Evolutionary conservation across 2,797 vertebrate genomes (phyloP).

Genomic region (Spheniscus humboldti): DNA sequence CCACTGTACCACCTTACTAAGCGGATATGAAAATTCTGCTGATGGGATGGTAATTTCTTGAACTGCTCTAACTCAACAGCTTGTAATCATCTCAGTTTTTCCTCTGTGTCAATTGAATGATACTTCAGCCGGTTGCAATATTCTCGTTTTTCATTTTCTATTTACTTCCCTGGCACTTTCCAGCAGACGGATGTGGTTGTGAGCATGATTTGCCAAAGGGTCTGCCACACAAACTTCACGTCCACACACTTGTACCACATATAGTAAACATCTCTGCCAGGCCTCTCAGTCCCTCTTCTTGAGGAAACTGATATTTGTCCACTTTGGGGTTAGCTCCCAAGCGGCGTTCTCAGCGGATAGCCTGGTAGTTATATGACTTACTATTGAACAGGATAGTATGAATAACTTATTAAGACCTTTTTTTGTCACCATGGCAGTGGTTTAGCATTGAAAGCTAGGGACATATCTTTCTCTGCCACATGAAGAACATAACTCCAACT

Average conservation of each 20-base stretch:
- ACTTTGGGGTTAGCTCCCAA: background rate
- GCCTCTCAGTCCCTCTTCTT: background rate
- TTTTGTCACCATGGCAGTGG: background rate
- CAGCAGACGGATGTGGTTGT: background rate
- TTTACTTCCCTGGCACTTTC: background rate
- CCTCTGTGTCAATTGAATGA: background rate
- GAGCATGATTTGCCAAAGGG: background rate
- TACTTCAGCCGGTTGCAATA: background rate
- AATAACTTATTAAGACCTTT: background rate
- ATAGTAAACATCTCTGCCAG: background rate
- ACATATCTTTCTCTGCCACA: background rate
- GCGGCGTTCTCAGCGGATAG: background rate
- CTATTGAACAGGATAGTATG: background rate
- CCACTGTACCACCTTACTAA: rapidly evolving
- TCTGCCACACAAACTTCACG: background rate
- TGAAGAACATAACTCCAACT: background rate
- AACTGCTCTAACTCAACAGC: background rate
- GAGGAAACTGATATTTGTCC: background rate
- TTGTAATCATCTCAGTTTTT: background rate
- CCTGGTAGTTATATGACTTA: background rate
- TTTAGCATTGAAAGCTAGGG: background rate
- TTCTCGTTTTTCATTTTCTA: background rate
- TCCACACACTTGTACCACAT: background rate
- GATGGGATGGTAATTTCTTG: background rate
- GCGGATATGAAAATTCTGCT: background rate